Conservation (phyloP, 2,888 invertebrate species). For the Idaea dimidiata region DNA sequence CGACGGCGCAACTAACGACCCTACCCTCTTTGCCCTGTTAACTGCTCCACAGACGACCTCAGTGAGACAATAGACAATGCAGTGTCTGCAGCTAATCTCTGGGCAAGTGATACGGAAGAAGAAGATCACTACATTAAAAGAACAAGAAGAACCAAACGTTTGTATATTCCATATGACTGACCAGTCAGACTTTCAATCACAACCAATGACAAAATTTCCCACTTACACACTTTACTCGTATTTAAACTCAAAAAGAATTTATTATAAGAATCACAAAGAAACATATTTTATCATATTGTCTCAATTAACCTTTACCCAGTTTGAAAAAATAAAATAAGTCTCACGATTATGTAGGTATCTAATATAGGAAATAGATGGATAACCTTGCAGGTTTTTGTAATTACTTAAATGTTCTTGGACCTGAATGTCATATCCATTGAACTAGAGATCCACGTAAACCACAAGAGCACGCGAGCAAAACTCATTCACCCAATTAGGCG, state of each 20-base stretch:
- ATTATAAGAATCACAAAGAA: not conserved
- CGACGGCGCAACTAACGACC: too few species aligned
- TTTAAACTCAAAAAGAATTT: not conserved
- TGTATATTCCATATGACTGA: too few species aligned
- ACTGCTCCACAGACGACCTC: too few species aligned
- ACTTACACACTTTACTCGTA: not conserved
- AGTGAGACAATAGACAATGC: too few species aligned
- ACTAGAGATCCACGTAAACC: conserved; percentile 45
- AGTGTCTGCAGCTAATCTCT: too few species aligned
- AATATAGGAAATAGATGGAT: not conserved
- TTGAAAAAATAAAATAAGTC: not conserved
- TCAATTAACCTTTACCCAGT: not conserved
- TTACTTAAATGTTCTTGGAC: not conserved
- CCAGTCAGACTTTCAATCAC: not conserved
- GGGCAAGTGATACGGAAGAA: too few species aligned
- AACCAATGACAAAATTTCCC: not conserved
- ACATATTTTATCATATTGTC: not conserved
- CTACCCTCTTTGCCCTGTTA: too few species aligned
- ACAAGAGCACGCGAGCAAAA: conserved; percentile 60
- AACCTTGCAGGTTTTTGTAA: not conserved
- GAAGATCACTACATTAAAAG: too few species aligned
- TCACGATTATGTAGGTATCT: not conserved
- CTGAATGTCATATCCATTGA: conserved; percentile 30
- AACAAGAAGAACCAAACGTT: too few species aligned
- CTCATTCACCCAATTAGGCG: conserved; percentile 74